Evolutionary conservation across 2,888 invertebrate genomes (phyloP), one percentile per base, ranked within the genome.

Genomic region (Boloria selene): DNA sequence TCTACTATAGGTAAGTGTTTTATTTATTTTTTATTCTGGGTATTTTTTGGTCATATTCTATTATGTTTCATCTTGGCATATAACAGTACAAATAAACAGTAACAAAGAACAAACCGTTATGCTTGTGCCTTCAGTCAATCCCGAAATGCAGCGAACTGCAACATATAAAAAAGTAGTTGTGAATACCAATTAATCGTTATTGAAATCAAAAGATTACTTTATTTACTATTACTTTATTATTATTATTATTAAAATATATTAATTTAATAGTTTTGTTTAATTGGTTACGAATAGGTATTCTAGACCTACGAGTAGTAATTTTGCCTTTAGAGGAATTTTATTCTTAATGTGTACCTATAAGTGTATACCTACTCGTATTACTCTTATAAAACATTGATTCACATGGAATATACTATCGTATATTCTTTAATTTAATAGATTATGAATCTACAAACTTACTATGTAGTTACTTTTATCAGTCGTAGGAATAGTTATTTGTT

Each of bases 1-100:
- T 97, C 97, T 56, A 97, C 97, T 73, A 97, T 97, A 92, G 97
- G 97, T 97, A 87, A 95, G 95, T 91, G 68, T 75, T 76, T 74
- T 81, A 83, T 85, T 87, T 85, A 82, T 79, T 79, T 84, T 66
- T 81, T 71, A 72, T 80, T 86, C 86, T 86, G 86, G 82, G 79
- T 77, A 80, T 86, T 87, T n/a, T 88, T 87, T 86, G 79, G 78
- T 84, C 84, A 81, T 83, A 79, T 74, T 83, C 76, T 77, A 74
- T 84, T 81, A 16, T 79, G 75, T 80, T 75, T 75, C 74, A 79
- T 75, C 76, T 73, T 75, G 38, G n/a, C 22, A 26, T 49, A 42
- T 44, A 55, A 56, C 14, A 38, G 16, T 22, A 22, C 22, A 22
- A 22, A 22, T 22, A 22, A 16, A 51, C 17, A 18, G 17, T 26